Base-by-base conservation (phyloP, 2,113 vertebrate genomes). In the Rafetus swinhoei region DNA sequence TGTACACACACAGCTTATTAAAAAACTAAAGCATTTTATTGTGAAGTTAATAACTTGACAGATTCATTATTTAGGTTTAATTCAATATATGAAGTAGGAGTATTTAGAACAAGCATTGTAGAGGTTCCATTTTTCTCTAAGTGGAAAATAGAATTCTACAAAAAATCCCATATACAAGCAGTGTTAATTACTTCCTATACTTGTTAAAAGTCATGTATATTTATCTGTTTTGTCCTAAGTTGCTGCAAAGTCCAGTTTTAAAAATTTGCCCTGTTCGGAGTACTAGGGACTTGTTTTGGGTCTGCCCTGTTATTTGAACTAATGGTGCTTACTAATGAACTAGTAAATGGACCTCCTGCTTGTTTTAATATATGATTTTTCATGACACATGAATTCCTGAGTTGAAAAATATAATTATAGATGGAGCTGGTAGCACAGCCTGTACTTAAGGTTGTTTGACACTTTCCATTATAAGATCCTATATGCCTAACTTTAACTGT, bases 31-130 rank as follows among this genome's bases (percentile, higher is more conserved):
- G 88, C 27, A 92, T 91, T 90, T 95, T 81, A 79, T 59, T 86
- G 12, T 74, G 84, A 81, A 93, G 69, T 92, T 85, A 93, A 92
- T 95, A 91, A 80, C 92, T 96, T 97, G 82, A 94, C 92, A 96
- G 86, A 91, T 90, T 90, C 77, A 95, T 94, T 96, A 95, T 90
- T 92, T 62, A 80, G 22, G 83, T 39, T 82, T 93, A 72, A 52
- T 92, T 93, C 85, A 90, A 35, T 90, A 91, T 97, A 97, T 97
- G 88, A 93, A 96, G 97, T 85, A 91, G 19, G 39, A 92, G 22
- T 94, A 90, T 96, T 97, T 95, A 94, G 92, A 86, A 95, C 89
- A 96, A 97, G 96, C 27, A 95, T 92, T 96, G 94, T 94, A 96
- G 95, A 88, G 65, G 39, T 91, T 89, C 27, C 7, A 87, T 79